A percentile compares a stretch with the other conserved stretches of the same genome.
Conservation (phyloP, 2,797 vertebrate genomes). For the Chaetodon trifasciatus region DNA sequence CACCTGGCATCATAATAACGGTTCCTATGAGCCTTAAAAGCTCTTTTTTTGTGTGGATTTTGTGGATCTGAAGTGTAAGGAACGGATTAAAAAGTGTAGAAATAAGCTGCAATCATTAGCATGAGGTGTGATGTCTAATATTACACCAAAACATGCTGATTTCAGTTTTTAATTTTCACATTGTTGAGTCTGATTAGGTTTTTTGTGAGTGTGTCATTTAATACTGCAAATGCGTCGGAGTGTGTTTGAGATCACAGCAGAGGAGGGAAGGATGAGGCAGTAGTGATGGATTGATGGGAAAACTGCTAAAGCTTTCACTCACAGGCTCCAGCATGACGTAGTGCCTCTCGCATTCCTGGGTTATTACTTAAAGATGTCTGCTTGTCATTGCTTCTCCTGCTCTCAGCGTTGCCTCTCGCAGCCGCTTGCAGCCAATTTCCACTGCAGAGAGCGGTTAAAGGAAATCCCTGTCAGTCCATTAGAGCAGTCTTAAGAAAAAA, state of each 20-base stretch:
- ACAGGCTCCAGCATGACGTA: conserved; percentile 71
- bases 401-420: conserved; percentile 59
- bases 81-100: too few species aligned
- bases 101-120: background rate
- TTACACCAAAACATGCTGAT: background rate
- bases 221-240: background rate
- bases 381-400: conserved; percentile 67
- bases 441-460: conserved; percentile 48
- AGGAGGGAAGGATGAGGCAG: conserved; percentile 40
- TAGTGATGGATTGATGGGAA: conserved; percentile 62
- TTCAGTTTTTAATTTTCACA: background rate
- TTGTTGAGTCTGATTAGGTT: background rate
- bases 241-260: conserved; percentile 18
- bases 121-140: background rate
- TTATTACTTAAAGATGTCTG: conserved; percentile 86
- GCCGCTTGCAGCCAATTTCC: conserved; percentile 57
- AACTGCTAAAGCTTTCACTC: conserved; percentile 71
- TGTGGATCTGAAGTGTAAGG: conserved; percentile 2
- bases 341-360: conserved; percentile 76
- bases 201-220: background rate
- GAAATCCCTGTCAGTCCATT: conserved; percentile 68
- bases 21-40: background rate
- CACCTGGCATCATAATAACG: background rate
- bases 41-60: background rate
- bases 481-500: conserved; percentile 48